Base-by-base conservation (phyloP, 2,888 invertebrate genomes). In the Hedychridium roseum region DNA sequence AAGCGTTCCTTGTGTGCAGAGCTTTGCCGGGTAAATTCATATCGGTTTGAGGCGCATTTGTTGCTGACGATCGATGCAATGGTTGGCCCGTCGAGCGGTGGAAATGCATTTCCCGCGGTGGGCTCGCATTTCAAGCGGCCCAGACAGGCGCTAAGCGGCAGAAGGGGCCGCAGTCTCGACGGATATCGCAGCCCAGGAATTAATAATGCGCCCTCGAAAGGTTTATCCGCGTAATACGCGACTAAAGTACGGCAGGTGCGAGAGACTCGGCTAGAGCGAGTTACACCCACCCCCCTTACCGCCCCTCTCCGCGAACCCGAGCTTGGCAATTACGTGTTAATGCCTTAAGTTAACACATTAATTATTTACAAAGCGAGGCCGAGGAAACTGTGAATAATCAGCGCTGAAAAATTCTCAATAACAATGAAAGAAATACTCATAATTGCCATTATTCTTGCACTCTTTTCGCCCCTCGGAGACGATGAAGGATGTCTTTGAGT, bases 161-260 rank as follows among this genome's bases (percentile, higher is more conserved):
- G n/a, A n/a, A n/a, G n/a, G n/a, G n/a, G n/a, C n/a, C n/a, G n/a
- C n/a, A n/a, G n/a, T n/a, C n/a, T n/a, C n/a, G n/a, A n/a, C n/a
- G n/a, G 37, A 43, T 6, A 45, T 11, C 26, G 47, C 27, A 20
- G 34, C 43, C 46, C 31, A 48, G 36, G 48, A 62, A 64, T 64
- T 64, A 53, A 60, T 64, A 57, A 64, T 61, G 55, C 35, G 46
- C 43, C 38, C 41, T 42, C 37, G n/a, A 57, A 59, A 50, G 59
- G 54, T 52, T 60, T 53, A 56, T 53, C 53, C 54, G 43, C 50
- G 49, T 51, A 57, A 56, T 51, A 42, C 41, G 40, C 41, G 51
- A 45, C 48, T 45, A 57, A n/a, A 61, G 62, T 55, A 50, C 48
- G 53, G 43, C 61, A 61, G 61, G 57, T 57, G 61, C 47, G 43